Base-by-base conservation (phyloP, 2,888 invertebrate species). In the Drosophila formosana region DNA sequence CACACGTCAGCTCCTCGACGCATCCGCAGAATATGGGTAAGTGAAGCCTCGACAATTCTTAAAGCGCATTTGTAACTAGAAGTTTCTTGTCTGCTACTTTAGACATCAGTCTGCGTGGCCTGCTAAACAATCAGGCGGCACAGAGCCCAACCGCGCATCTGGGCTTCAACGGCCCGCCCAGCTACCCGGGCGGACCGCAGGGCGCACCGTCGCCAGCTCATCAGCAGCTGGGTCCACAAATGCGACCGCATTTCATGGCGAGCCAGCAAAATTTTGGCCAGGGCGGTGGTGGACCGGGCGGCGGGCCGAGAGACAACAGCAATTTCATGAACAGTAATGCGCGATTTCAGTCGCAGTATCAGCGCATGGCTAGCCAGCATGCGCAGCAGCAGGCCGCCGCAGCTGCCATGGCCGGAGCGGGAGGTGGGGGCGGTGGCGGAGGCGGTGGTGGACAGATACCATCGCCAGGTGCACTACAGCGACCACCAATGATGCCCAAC, bases 1-100 rank as follows among this genome's bases (percentile, higher is more conserved):
- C 94, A 83, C 94, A 94, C 92, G 95, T 95, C 89, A 94, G 94
- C 82, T 94, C 94, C 90, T 94, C 95, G 80, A 95, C 95, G 88
- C 95, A 95, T 90, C 95, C 94, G 78, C 94, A 94, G 90, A 94
- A 94, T 83, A 93, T 94, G 93, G 94, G 93, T 92, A 91, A 81
- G 88, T 72, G 8, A 26, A 25, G 39, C 1, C 5, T 47, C 8
- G 7, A 3, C 6, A 13, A 26, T 18, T n/a, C n/a, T n/a, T 37
- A 37, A 37, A 11, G n/a, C 5, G 8, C n/a, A n/a, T n/a, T 34
- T 45, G 9, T 37, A 6, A 46, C 8, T 18, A 26, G 34, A 46
- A 7, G n/a, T 8, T 0, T 23, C 18, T 1, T 1, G 23, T 37
- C 11, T n/a, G 11, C n/a, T n/a, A n/a, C 37, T 3, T 73, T 13